Base-by-base conservation (phyloP, 2,888 invertebrate species). In the Pseudococcus jackbeardsleyi region DNA sequence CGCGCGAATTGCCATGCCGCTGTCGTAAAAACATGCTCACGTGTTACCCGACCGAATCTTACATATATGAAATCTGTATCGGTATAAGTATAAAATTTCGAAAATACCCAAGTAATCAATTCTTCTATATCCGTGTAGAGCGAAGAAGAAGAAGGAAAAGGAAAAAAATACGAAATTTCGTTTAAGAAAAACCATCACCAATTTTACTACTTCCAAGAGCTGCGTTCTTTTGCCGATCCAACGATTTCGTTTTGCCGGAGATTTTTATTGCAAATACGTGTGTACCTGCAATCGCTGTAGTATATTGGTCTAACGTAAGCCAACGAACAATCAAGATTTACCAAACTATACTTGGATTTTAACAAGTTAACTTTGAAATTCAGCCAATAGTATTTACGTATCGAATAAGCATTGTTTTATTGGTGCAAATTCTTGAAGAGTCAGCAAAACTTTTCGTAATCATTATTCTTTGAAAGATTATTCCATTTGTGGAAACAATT, bases 41-140 rank as follows among this genome's bases (percentile, higher is more conserved):
- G 39, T 79, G 79, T 79, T 42, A 79, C 79, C 42, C 42, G n/a
- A 42, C 79, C n/a, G n/a, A 42, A 79, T 42, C 68, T 72, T 72
- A 72, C 68, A 72, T 72, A 72, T 72, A 72, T 72, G 68, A 72
- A 72, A 72, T 79, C 79, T 42, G 79, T 77, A 77, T 79, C 39
- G 79, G 46, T 42, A 17, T 50, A 79, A 79, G 42, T 79, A 79
- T 79, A 79, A 79, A 79, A 79, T 79, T 79, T 79, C 79, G 26
- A 79, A 42, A 79, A 42, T 79, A 79, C 79, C n/a, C 17, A n/a
- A 42, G 42, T 79, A 79, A 79, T 79, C 79, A 79, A 79, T 79
- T 79, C 79, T 42, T 33, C 68, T 72, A 72, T 72, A 72, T 72
- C 33, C 59, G 19, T 59, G 9, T 19, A 59, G 5, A 17, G 19